These are phyloP conservation scores for Lerema accius DNA, from an alignment of 1,140 invertebrate species.

Conservation along the genomic window DNA sequence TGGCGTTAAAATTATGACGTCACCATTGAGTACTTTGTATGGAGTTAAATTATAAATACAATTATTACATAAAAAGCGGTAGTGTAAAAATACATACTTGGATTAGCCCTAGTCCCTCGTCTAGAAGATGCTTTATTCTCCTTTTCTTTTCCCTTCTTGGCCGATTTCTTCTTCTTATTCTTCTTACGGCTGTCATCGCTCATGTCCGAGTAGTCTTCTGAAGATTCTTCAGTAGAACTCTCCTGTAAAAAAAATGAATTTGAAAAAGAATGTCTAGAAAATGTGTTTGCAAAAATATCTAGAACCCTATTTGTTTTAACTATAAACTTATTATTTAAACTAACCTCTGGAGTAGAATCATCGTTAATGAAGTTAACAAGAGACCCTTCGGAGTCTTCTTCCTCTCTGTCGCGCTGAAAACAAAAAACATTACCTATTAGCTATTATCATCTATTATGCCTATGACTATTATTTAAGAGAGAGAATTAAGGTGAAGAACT, in stretches of 20 bases:
- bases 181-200: constrained; percentile 74
- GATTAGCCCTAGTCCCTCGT: constrained; percentile 83
- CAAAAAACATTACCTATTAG: neutral
- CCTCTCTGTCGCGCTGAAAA: constrained; percentile 78
- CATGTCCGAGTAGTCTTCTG: constrained; percentile 64
- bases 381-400: constrained; percentile 89
- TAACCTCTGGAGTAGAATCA: constrained; percentile 77
- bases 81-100: constrained; percentile 39
- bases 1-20: no score
- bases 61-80: no score
- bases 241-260: constrained; percentile 65
- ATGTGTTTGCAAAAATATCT: no score
- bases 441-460: no score
- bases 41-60: no score
- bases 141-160: constrained; percentile 66
- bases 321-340: constrained; percentile 16
- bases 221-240: constrained; percentile 65
- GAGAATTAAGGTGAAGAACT: no score
- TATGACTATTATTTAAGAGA: no score
- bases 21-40: no score
- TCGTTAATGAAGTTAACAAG: constrained; percentile 92
- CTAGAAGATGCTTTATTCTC: constrained; percentile 55
- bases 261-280: no score
- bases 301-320: no score
- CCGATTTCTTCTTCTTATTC: constrained; percentile 71